A percentile compares a stretch with the other conserved stretches of the same genome.
Evolutionary conservation across 2,888 invertebrate genomes (phyloP).

Genomic region (Anticlea derivata): DNA sequence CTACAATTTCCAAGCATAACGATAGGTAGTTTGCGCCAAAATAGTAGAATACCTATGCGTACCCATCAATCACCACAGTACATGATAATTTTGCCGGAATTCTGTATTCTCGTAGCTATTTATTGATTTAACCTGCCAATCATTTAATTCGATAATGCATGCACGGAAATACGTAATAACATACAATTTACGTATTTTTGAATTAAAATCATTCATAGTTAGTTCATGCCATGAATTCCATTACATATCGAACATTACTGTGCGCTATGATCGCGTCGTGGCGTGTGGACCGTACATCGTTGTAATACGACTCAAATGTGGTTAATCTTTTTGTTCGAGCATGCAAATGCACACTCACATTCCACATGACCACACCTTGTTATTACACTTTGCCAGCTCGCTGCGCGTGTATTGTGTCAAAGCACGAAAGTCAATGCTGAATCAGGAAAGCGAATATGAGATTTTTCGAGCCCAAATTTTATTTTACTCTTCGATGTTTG

Average conservation of each 20-base stretch:
- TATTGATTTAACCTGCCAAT: no score
- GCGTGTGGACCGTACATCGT: not conserved
- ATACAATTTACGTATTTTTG: not conserved
- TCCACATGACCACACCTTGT: conserved; percentile 48
- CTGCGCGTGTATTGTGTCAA: conserved; percentile 46
- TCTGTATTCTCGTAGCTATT: not conserved
- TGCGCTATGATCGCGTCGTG: not conserved
- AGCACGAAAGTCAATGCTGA: conserved; percentile 44
- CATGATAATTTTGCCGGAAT: not conserved
- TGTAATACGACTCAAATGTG: conserved; percentile 13
- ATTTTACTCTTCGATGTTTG: conserved; percentile 1
- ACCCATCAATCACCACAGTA: not conserved
- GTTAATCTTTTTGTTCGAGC: conserved; percentile 11
- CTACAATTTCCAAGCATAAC: not conserved
- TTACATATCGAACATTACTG: conserved; percentile 1
- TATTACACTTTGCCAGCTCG: conserved; percentile 47
- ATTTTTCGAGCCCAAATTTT: conserved; percentile 12
- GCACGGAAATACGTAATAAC: no score
- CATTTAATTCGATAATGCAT: no score
- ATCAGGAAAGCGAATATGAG: conserved; percentile 29
- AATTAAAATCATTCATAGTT: not conserved
- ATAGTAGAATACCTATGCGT: not conserved
- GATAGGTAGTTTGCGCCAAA: not conserved
- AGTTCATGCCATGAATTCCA: not conserved
- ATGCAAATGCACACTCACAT: conserved; percentile 33